Percentiles rank a stretch among this genome's conserved stretches.
Evolutionary conservation across 2,113 vertebrate genomes (phyloP).

Genomic region (Calyptommatus sinebrachiatus): DNA sequence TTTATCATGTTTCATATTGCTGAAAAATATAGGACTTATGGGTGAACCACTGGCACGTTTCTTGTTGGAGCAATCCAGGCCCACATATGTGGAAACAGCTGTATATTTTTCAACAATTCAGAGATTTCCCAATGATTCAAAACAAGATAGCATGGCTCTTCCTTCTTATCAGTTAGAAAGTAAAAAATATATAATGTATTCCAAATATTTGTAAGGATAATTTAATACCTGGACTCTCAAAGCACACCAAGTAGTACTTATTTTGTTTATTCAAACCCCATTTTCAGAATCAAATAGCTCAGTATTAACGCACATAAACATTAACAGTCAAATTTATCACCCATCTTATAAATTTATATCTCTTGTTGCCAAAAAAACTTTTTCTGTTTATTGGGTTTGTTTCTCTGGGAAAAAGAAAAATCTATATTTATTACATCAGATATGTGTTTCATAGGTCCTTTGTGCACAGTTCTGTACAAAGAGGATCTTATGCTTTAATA

Average conservation of each 20-base stretch:
- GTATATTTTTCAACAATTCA: not conserved
- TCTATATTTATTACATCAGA: not conserved
- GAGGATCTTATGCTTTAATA: not conserved
- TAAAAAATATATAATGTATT: not conserved
- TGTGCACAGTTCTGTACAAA: not conserved
- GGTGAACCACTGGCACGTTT: no score
- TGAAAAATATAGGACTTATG: no score
- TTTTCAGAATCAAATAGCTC: not conserved
- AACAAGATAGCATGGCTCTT: not conserved
- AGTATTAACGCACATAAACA: not conserved
- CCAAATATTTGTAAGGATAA: not conserved
- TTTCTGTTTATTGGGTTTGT: not conserved
- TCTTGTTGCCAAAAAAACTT: not conserved
- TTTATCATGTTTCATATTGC: no score
- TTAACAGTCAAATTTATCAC: not conserved
- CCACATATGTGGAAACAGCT: no score
- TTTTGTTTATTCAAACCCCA: not conserved
- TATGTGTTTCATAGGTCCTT: not conserved
- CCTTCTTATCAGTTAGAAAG: not conserved
- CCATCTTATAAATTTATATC: not conserved
- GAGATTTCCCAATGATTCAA: not conserved
- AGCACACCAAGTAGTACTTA: not conserved
- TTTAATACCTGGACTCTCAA: not conserved
- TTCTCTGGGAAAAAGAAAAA: not conserved
- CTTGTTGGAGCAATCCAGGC: not conserved